Evolutionary conservation across 2,888 invertebrate genomes (phyloP).

Genomic region (Aplocera efformata): DNA sequence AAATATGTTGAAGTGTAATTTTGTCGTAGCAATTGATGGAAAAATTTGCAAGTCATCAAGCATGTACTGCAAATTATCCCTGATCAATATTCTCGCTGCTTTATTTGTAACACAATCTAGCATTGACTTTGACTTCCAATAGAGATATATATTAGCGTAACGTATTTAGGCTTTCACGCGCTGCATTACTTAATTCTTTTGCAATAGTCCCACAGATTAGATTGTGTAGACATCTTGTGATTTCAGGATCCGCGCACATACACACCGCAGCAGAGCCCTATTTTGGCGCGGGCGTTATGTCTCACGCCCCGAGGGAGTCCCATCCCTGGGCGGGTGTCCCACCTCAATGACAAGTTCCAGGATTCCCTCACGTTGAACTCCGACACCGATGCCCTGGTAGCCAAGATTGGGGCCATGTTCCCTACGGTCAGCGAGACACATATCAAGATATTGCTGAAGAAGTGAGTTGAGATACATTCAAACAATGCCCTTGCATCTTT

Average conservation of each 20-base stretch:
- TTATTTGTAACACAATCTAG: too few species aligned
- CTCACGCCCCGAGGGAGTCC: slow-evolving; percentile 75
- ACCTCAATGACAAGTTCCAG: slow-evolving; percentile 74
- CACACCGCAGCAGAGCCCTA: slow-evolving; percentile 69
- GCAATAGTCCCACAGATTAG: too few species aligned
- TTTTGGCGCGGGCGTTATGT: slow-evolving; percentile 67
- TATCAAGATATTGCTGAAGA: slow-evolving; percentile 91
- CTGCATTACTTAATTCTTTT: too few species aligned
- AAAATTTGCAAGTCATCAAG: too few species aligned
- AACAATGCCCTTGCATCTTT: slow-evolving; percentile 39
- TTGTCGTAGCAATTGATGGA: too few species aligned
- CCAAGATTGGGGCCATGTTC: slow-evolving; percentile 92
- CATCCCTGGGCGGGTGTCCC: slow-evolving; percentile 69
- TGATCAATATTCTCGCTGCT: too few species aligned
- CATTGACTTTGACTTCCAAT: not conserved
- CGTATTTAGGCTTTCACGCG: too few species aligned
- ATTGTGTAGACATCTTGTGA: too few species aligned
- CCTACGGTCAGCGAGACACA: slow-evolving; percentile 95
- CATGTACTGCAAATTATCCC: too few species aligned
- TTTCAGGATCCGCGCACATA: slow-evolving; percentile 57
- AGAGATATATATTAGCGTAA: not conserved
- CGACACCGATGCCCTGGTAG: slow-evolving; percentile 87
- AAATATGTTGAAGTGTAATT: too few species aligned
- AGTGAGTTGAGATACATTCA: slow-evolving; percentile 82
- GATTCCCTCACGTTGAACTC: slow-evolving; percentile 83